Percentiles rank a stretch among this genome's conserved stretches.
Conservation (phyloP, 1,140 invertebrate species). For the Rhysida immarginata region DNA sequence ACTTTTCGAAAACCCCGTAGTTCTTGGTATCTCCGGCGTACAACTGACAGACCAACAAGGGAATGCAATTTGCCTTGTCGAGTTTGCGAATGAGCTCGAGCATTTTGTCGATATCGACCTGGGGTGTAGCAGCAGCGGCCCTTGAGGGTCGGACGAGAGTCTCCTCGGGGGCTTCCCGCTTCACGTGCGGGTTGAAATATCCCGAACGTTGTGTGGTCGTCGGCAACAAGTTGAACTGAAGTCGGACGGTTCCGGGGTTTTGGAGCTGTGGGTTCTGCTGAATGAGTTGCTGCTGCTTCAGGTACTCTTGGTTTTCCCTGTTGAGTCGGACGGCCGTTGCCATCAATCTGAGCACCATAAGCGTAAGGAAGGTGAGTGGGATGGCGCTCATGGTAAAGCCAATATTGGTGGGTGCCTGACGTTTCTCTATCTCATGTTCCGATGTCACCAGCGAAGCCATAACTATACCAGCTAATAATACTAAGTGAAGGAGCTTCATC, state of each 20-base stretch:
- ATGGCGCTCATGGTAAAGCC: no score
- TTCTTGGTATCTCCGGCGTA: neutral
- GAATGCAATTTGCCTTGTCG: slow-evolving; percentile 4
- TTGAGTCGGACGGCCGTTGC: neutral
- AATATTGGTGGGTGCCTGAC: neutral
- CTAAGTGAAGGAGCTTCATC: neutral
- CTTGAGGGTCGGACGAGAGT: neutral
- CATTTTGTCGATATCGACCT: neutral
- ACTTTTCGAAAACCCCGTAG: neutral
- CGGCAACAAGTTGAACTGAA: neutral
- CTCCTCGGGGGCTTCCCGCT: neutral
- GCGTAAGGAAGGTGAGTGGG: neutral
- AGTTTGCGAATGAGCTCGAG: neutral
- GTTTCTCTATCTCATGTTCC: neutral
- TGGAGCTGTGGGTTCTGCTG: neutral
- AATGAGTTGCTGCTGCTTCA: neutral
- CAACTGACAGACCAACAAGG: neutral
- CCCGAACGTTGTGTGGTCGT: neutral
- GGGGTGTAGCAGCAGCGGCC: neutral
- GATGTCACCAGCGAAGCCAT: neutral
- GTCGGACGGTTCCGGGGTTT: neutral
- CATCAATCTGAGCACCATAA: neutral
- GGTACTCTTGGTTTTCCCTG: neutral
- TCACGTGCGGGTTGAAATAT: slow-evolving; percentile 1
- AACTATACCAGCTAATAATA: neutral